phyloP scores from a whole-genome alignment of 2,113 vertebrate species.

The Synodontis membranacea region DNA sequence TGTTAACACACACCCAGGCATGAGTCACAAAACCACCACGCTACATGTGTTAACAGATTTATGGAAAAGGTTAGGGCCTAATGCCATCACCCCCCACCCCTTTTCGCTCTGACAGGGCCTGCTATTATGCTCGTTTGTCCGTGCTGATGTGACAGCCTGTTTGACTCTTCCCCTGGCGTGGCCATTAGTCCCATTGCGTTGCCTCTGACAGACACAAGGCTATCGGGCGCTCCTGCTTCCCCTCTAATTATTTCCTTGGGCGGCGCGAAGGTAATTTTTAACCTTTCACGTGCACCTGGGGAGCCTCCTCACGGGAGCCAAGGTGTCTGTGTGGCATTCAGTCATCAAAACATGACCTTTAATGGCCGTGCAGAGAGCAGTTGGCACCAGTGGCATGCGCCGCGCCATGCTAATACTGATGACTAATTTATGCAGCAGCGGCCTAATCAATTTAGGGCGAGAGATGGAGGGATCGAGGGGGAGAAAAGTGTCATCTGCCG shows the following conservation, averaged over 20 bases:
- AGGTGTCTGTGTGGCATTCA: conserved; percentile 99
- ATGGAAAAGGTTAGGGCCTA: conserved; percentile 90
- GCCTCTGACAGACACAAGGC: conserved; percentile 95
- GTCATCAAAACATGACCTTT: conserved; percentile 99
- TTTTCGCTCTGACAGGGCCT: conserved; percentile 70
- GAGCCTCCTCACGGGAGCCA: conserved; percentile 96
- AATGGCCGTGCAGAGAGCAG: conserved; percentile 98
- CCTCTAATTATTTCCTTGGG: conserved; percentile 99
- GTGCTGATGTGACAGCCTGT: conserved; percentile 94
- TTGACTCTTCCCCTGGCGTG: conserved; percentile 97
- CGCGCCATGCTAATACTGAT: conserved; percentile 93
- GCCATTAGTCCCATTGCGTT: conserved; percentile 91
- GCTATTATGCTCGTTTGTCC: conserved; percentile 98
- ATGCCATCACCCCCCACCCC: conserved; percentile 84
- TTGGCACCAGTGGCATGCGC: conserved; percentile 90
- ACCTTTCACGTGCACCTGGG: conserved; percentile 99
- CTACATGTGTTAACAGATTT: conserved; percentile 80
- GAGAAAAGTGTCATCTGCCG: conserved; percentile 50
- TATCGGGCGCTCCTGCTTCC: conserved; percentile 94
- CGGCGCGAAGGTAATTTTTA: conserved; percentile 99
- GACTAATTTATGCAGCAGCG: conserved; percentile 93
- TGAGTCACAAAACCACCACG: conserved; percentile 58
- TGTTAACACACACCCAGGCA: conserved; percentile 22
- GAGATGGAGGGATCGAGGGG: conserved; percentile 19
- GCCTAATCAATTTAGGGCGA: conserved; percentile 52